phyloP scores from a whole-genome alignment of 1,140 invertebrate genomes.

The Trichonephila clavata region DNA sequence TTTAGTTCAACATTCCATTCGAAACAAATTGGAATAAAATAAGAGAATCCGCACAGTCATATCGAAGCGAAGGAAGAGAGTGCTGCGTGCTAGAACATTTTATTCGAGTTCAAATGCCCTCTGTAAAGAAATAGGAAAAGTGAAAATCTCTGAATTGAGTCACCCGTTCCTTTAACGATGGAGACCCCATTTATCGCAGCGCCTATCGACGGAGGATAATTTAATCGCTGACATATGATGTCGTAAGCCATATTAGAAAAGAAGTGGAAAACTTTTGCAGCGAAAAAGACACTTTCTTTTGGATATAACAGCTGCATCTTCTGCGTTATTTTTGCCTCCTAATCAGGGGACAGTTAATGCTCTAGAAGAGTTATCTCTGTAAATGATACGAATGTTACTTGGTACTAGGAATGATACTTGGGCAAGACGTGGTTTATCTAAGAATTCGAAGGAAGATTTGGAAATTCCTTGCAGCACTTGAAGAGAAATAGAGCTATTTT shows the following conservation, averaged over 20 bases:
- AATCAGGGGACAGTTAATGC: conserved; percentile 74
- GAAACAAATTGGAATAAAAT: conserved; percentile 45
- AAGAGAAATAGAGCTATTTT: neutral
- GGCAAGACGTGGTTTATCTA: neutral
- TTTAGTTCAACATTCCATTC: conserved; percentile 46
- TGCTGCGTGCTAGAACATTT: neutral
- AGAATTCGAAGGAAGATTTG: neutral
- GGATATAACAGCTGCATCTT: conserved; percentile 55
- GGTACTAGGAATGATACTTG: too few relatives aligned
- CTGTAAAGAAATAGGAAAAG: conserved; percentile 39
- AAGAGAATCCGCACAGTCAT: neutral
- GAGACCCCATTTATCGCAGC: conserved; percentile 74
- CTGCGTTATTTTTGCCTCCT: conserved; percentile 61
- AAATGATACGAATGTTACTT: neutral
- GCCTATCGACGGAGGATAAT: conserved; percentile 75
- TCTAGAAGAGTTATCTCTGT: neutral
- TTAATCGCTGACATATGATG: conserved; percentile 75
- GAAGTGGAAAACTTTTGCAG: conserved; percentile 68
- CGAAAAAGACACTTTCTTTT: conserved; percentile 53
- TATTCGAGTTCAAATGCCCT: conserved; percentile 52
- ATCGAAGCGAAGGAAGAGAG: neutral
- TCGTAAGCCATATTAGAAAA: conserved; percentile 73
- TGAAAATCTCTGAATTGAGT: conserved; percentile 70
- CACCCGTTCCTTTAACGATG: conserved; percentile 73
- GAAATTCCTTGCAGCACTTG: neutral